Evolutionary conservation across 2,113 vertebrate genomes (phyloP).

Genomic region (Rhea americana): DNA sequence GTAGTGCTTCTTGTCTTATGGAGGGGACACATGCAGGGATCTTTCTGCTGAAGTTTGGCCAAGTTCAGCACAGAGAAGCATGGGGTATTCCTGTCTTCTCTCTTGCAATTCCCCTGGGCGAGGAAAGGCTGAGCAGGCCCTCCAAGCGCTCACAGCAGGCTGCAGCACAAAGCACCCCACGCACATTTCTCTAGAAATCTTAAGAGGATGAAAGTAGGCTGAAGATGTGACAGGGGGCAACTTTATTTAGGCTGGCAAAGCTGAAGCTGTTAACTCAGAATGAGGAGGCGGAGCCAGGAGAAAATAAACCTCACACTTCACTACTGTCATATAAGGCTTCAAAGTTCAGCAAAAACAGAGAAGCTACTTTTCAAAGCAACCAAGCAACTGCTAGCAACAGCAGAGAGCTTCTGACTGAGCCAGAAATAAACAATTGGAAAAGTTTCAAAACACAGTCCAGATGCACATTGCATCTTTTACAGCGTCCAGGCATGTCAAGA

Average conservation of each 20-base stretch:
- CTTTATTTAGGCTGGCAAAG: not conserved
- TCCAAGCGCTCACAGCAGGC: accelerated
- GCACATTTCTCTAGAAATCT: not conserved
- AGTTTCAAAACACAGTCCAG: not conserved
- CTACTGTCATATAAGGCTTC: not conserved
- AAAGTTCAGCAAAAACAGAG: not conserved
- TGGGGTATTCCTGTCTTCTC: not conserved
- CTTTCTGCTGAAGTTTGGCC: not conserved
- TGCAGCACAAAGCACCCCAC: not conserved
- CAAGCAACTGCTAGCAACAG: not conserved
- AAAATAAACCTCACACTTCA: not conserved
- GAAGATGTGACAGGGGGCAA: not conserved
- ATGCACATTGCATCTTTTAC: not conserved
- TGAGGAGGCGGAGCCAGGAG: not conserved
- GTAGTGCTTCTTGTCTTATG: not conserved
- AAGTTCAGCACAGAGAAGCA: not conserved
- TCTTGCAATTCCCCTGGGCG: not conserved
- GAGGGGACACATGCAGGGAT: not conserved
- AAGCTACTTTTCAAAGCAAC: not conserved
- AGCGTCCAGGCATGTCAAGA: not conserved
- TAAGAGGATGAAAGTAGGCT: not conserved
- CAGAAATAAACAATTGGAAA: not conserved
- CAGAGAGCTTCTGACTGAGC: not conserved
- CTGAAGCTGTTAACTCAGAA: not conserved
- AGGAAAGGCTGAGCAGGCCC: not conserved